Conservation (phyloP, 1,140 invertebrate species). For the Rhopalosiphum padi region DNA sequence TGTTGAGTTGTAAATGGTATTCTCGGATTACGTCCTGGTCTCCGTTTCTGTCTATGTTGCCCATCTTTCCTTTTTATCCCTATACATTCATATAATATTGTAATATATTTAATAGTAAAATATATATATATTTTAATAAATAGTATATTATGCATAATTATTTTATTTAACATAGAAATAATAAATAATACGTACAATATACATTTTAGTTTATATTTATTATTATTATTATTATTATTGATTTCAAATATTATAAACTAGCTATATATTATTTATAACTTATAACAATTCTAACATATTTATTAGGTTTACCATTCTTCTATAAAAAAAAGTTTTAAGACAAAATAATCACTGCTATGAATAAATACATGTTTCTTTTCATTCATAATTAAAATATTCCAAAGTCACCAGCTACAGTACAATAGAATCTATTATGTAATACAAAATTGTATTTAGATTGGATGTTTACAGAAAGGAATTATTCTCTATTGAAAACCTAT, state of each 20-base stretch:
- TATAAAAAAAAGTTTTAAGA: background rate
- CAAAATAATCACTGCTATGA: too few species aligned
- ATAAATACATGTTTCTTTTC: background rate
- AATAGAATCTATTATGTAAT: background rate
- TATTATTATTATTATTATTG: too few species aligned
- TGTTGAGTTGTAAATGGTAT: constrained; percentile 72
- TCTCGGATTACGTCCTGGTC: constrained; percentile 69
- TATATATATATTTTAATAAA: background rate
- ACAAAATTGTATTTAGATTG: background rate
- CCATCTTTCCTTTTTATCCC: constrained; percentile 75
- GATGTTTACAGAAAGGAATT: background rate
- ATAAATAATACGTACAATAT: too few species aligned
- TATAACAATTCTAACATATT: too few species aligned
- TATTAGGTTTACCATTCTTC: too few species aligned
- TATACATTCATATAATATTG: background rate
- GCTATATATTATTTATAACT: too few species aligned
- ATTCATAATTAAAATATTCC: background rate
- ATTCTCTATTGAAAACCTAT: too few species aligned
- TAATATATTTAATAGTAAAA: background rate
- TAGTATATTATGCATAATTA: too few species aligned
- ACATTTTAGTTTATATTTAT: too few species aligned
- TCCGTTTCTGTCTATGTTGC: constrained; percentile 64
- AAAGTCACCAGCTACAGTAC: background rate
- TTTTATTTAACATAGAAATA: too few species aligned
- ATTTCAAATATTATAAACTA: too few species aligned